These are phyloP conservation scores for Patagioenas fasciata DNA, from an alignment of 2,113 vertebrate species.

Conservation along the genomic window DNA sequence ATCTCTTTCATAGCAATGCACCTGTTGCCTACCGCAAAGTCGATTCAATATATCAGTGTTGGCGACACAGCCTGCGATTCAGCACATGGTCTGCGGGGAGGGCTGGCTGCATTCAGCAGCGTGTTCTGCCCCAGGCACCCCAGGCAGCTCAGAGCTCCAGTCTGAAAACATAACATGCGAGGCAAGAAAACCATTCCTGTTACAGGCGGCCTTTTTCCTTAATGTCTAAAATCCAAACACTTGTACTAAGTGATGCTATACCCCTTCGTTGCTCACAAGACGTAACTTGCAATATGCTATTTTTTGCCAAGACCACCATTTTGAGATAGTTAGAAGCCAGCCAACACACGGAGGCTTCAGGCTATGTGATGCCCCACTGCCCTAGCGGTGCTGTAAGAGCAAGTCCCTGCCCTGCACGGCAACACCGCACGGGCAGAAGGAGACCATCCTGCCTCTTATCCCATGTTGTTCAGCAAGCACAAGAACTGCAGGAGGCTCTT, in stretches of 20 bases:
- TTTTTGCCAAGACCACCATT: background rate
- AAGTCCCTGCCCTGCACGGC: background rate
- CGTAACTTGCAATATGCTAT: rapidly evolving
- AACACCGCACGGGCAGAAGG: background rate
- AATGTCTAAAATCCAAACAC: background rate
- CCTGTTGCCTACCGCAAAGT: background rate
- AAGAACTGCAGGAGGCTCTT: background rate
- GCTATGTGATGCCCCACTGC: background rate
- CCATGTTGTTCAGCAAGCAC: background rate
- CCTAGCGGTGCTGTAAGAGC: background rate
- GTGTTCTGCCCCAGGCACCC: background rate
- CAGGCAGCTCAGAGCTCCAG: background rate
- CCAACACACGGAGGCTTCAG: background rate
- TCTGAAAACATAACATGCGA: background rate
- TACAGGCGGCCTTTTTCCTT: background rate
- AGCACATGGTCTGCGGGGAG: background rate
- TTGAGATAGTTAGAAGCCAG: background rate
- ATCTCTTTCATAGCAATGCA: background rate
- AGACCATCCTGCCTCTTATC: background rate
- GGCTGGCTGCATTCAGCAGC: background rate
- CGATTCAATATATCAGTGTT: background rate
- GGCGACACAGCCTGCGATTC: background rate
- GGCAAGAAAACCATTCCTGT: background rate
- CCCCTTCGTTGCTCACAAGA: background rate
- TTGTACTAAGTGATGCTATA: background rate